A percentile compares a stretch with the other conserved stretches of the same genome.
Conservation (phyloP, 1,140 invertebrate genomes). For the Delia radicum region DNA sequence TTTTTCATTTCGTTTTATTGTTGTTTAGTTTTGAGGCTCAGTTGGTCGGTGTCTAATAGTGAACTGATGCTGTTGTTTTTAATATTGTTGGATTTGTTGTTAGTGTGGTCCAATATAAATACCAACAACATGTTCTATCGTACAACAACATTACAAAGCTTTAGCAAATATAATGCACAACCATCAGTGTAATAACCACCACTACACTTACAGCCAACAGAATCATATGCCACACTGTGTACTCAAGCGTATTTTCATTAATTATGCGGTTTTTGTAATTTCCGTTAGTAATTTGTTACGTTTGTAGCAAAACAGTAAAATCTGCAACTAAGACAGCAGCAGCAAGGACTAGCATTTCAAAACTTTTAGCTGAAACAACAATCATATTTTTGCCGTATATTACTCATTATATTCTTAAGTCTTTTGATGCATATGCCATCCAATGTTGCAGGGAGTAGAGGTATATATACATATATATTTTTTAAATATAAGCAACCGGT, state of each 20-base stretch:
- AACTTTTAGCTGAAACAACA: no score
- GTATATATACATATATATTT: no score
- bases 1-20: background rate
- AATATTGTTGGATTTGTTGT: background rate
- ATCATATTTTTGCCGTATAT: no score
- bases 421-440: no score
- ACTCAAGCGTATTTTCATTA: constrained; percentile 23
- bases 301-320: background rate
- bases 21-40: background rate
- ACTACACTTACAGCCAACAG: background rate
- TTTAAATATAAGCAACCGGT: no score
- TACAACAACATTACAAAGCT: background rate
- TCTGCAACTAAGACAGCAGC: background rate
- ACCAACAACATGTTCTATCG: background rate
- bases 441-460: no score
- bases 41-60: background rate
- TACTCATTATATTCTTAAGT: no score
- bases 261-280: constrained; percentile 23
- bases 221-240: background rate
- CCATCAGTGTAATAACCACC: background rate
- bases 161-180: background rate
- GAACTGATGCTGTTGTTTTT: background rate
- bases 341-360: background rate
- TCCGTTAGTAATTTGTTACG: constrained; percentile 21
- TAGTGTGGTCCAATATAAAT: background rate